Percentiles rank a stretch among this genome's conserved stretches.
phyloP scores from a whole-genome alignment of 2,113 vertebrate species.

The Silurus asotus region DNA sequence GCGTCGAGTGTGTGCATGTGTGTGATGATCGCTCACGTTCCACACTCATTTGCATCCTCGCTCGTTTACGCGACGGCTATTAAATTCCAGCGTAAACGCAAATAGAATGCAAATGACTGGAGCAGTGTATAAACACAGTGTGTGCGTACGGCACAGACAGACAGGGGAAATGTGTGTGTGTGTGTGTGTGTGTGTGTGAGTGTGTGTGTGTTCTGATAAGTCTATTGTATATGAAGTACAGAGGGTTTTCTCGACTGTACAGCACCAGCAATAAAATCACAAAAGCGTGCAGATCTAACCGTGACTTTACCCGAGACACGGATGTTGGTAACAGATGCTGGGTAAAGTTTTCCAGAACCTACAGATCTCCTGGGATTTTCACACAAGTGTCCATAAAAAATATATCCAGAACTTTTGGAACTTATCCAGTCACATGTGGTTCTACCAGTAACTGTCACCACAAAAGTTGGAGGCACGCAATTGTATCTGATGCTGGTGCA shows the following conservation, averaged over 20 bases:
- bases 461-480: no score
- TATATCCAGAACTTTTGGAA: no score
- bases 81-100: neutral
- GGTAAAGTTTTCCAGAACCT: neutral
- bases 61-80: neutral
- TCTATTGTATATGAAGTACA: slow-evolving; percentile 3
- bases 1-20: slow-evolving; percentile 10
- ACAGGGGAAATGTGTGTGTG: neutral
- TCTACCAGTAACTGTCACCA: no score
- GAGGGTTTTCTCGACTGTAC: neutral
- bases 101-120: slow-evolving; percentile 12
- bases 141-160: neutral
- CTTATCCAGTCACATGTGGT: no score
- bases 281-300: no score
- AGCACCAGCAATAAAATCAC: no score
- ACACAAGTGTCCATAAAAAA: no score
- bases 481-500: no score
- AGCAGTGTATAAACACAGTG: neutral
- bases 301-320: neutral
- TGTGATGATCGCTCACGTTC: slow-evolving; percentile 3
- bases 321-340: neutral
- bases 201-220: no score
- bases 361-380: neutral
- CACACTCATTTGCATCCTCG: slow-evolving; percentile 12
- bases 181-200: no score